phyloP scores from a whole-genome alignment of 2,797 vertebrate genomes.

The Lindbergichthys nudifrons region DNA sequence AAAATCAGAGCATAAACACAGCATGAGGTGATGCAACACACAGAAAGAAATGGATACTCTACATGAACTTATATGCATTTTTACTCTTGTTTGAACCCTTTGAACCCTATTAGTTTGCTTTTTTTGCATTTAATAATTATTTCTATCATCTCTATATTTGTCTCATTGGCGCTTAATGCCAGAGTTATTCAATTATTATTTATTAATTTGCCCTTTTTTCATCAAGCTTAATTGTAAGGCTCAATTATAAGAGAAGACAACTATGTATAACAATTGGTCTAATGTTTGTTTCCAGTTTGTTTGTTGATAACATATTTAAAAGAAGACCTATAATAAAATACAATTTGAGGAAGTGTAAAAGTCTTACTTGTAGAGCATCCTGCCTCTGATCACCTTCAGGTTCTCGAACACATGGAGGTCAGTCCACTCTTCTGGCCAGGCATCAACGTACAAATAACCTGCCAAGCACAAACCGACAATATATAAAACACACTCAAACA shows the following conservation, averaged over 20 bases:
- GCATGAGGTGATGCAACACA: neutral
- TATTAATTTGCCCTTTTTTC: neutral
- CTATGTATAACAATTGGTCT: neutral
- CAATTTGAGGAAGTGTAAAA: neutral
- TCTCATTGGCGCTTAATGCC: neutral
- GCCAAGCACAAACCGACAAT: conserved; percentile 25
- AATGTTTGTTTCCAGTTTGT: conserved; percentile 3
- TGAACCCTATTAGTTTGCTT: too few species aligned
- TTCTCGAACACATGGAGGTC: conserved; percentile 93
- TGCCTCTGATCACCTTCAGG: conserved; percentile 91
- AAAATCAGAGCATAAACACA: conserved; percentile 30
- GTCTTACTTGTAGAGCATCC: conserved; percentile 92
- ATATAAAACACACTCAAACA: neutral
- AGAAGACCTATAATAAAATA: neutral
- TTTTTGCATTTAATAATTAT: too few species aligned
- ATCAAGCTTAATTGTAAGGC: neutral
- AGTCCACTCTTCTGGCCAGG: conserved; percentile 87
- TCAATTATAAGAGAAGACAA: neutral
- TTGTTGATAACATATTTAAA: conserved; percentile 4
- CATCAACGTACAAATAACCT: conserved; percentile 95
- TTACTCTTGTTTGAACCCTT: neutral
- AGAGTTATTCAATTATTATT: neutral
- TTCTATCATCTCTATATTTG: neutral
- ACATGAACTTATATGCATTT: neutral
- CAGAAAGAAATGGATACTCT: neutral